These are phyloP conservation scores for Passer domesticus DNA, from an alignment of 2,113 vertebrate species.

Conservation along the genomic window DNA sequence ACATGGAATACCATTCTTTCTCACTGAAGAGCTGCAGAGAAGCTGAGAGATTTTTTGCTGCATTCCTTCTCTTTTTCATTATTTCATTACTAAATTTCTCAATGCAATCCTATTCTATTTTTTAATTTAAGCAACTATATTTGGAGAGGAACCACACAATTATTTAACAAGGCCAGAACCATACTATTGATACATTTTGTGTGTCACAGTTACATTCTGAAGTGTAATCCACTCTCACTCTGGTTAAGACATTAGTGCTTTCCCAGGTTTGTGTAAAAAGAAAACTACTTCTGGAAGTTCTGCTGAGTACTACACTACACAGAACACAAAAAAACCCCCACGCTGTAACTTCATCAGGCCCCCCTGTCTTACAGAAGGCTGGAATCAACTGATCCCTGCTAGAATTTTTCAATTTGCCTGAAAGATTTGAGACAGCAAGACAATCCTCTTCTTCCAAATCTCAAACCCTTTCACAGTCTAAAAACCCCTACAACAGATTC, in stretches of 20 bases:
- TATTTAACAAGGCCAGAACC: constrained; percentile 29
- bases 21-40: not conserved
- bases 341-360: not conserved
- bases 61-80: not conserved
- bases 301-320: not conserved
- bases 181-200: not conserved
- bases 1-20: not conserved
- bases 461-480: not conserved
- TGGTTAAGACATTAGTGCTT: not conserved
- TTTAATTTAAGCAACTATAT: constrained; percentile 25
- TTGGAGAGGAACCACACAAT: constrained; percentile 47
- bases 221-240: not conserved
- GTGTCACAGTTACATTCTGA: not conserved
- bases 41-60: not conserved
- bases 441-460: not conserved
- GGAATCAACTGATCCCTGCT: not conserved
- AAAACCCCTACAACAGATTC: not conserved
- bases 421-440: not conserved
- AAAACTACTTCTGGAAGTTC: not conserved
- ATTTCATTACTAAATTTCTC: constrained; percentile 51
- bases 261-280: not conserved
- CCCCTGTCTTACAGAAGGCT: not conserved
- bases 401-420: not conserved
- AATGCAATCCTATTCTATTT: constrained; percentile 22
- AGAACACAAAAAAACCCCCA: not conserved